phyloP scores from a whole-genome alignment of 2,888 invertebrate genomes.

The Apoda limacodes region DNA sequence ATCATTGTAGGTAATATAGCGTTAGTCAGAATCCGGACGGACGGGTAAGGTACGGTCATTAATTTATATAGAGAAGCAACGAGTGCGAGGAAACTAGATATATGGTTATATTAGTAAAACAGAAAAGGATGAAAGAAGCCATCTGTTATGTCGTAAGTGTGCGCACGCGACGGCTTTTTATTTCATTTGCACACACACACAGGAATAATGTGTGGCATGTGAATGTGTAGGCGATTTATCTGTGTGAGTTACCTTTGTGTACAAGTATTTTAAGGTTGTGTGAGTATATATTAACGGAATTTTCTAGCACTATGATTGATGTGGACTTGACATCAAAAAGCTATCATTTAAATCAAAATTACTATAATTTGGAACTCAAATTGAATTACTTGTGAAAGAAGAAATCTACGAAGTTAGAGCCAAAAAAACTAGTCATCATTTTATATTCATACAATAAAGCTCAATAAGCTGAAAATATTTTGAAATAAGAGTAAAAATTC shows the following conservation, averaged over 20 bases:
- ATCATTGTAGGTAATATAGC: conserved; percentile 21
- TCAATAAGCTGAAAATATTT: too few relatives aligned
- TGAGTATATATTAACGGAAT: conserved; percentile 40
- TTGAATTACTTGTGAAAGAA: too few relatives aligned
- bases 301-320: conserved; percentile 45
- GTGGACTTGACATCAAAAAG: conserved; percentile 36
- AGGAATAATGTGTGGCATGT: conserved; percentile 10
- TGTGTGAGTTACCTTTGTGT: too few relatives aligned
- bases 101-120: not conserved
- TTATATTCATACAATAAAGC: too few relatives aligned
- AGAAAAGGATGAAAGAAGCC: conserved; percentile 20
- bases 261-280: too few relatives aligned
- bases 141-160: conserved; percentile 41
- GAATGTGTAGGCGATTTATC: too few relatives aligned
- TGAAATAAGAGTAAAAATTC: too few relatives aligned
- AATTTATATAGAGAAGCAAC: conserved; percentile 25
- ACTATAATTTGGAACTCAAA: conserved; percentile 12
- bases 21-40: conserved; percentile 24
- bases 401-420: too few relatives aligned
- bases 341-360: conserved; percentile 31
- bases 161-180: conserved; percentile 46
- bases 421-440: too few relatives aligned
- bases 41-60: conserved; percentile 35
- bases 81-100: conserved; percentile 21
- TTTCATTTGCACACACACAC: conserved; percentile 37